Percentiles rank a stretch among this genome's conserved stretches.
phyloP scores from a whole-genome alignment of 2,797 vertebrate species.

The Phataginus tricuspis region DNA sequence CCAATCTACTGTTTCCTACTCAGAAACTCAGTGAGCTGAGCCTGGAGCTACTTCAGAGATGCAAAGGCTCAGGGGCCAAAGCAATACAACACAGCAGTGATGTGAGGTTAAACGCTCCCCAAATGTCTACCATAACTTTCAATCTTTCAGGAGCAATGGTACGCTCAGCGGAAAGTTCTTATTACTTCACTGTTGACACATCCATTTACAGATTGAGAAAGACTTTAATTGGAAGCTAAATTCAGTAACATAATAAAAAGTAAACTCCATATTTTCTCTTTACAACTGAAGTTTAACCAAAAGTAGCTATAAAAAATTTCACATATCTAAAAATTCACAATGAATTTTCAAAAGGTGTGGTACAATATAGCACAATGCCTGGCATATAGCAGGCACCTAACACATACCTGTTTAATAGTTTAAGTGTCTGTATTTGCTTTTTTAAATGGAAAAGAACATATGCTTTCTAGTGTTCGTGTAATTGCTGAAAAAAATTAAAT shows the following conservation, averaged over 20 bases:
- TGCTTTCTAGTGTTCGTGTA: neutral
- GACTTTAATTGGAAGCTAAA: neutral
- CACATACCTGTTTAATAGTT: too few relatives aligned
- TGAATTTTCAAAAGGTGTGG: neutral
- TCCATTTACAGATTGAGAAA: neutral
- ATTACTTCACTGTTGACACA: neutral
- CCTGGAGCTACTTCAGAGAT: neutral
- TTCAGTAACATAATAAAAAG: neutral
- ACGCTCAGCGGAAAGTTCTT: neutral
- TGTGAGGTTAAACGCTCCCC: neutral
- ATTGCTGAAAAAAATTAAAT: neutral
- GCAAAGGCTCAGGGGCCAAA: too few relatives aligned
- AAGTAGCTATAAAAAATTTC: neutral
- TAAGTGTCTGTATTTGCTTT: neutral
- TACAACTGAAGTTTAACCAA: neutral
- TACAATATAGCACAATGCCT: neutral
- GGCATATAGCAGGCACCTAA: neutral
- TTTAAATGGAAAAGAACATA: neutral
- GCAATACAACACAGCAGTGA: accelerated
- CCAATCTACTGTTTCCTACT: neutral
- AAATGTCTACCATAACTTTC: neutral
- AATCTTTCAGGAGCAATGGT: neutral
- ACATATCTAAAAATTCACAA: neutral
- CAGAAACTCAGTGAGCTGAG: neutral
- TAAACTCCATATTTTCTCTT: neutral